These are phyloP conservation scores for Bettongia penicillata DNA, from an alignment of 2,113 vertebrate species.

Conservation along the genomic window DNA sequence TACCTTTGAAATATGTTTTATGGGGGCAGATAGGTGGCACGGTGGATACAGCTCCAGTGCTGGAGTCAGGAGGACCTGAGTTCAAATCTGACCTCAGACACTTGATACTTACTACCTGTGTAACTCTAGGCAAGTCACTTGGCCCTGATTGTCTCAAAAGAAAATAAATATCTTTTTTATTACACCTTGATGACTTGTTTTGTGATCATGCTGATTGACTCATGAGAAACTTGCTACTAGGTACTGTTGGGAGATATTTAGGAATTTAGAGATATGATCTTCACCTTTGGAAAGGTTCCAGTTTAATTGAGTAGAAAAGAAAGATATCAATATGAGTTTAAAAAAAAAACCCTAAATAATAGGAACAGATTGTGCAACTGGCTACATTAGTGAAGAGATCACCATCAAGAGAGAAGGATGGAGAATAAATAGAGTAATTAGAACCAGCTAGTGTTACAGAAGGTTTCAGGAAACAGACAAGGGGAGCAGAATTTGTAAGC, in stretches of 20 bases:
- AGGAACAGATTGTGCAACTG: neutral
- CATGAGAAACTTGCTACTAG: conserved; percentile 52
- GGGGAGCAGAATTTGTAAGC: neutral
- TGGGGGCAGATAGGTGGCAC: too few species aligned
- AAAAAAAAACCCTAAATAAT: neutral
- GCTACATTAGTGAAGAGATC: neutral
- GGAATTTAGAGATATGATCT: neutral
- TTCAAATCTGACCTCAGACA: too few species aligned
- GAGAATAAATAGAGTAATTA: neutral
- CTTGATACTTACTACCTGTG: too few species aligned
- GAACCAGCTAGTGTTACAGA: neutral
- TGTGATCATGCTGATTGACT: neutral
- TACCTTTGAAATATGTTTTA: neutral
- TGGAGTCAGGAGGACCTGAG: too few species aligned
- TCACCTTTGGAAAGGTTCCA: neutral
- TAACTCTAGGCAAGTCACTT: too few species aligned
- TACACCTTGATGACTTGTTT: neutral
- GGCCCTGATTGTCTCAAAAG: too few species aligned
- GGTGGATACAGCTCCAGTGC: too few species aligned
- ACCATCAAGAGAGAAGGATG: neutral
- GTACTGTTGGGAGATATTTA: conserved; percentile 13
- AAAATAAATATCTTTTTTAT: neutral
- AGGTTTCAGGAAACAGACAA: neutral
- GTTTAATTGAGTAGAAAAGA: neutral
- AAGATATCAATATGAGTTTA: neutral